Conservation (phyloP, 2,113 vertebrate genomes). For the Rattus rattus region DNA sequence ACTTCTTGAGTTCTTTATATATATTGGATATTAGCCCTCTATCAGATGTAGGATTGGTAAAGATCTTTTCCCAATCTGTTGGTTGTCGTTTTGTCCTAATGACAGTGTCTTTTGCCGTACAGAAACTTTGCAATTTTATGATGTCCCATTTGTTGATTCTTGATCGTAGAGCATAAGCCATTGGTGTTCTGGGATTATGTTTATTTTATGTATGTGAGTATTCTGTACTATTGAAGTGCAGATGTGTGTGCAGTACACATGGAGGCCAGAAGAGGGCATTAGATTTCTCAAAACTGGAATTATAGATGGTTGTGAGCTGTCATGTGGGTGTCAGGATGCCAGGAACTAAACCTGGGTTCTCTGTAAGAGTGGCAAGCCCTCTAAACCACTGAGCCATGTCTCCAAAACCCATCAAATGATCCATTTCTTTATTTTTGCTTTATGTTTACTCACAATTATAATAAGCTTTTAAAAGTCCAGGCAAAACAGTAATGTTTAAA, state of each 20-base stretch:
- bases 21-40: too few relatives aligned
- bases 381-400: neutral
- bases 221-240: neutral
- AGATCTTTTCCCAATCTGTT: too few relatives aligned
- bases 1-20: too few relatives aligned
- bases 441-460: neutral
- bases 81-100: too few relatives aligned
- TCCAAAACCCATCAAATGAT: neutral
- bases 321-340: neutral
- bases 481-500: neutral
- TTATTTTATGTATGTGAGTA: neutral
- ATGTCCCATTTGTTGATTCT: too few relatives aligned
- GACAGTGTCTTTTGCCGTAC: too few relatives aligned
- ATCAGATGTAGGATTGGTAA: too few relatives aligned
- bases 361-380: neutral
- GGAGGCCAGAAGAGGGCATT: neutral
- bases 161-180: too few relatives aligned
- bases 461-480: neutral
- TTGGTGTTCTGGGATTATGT: too few relatives aligned
- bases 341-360: neutral
- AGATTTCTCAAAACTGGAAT: neutral
- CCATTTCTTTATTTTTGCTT: neutral
- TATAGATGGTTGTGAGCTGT: neutral
- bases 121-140: too few relatives aligned
- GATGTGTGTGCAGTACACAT: neutral